Evolutionary conservation across 2,888 invertebrate species (phyloP), one percentile per base, ranked within the genome.

Genomic region (Chymomyza procnemis): DNA sequence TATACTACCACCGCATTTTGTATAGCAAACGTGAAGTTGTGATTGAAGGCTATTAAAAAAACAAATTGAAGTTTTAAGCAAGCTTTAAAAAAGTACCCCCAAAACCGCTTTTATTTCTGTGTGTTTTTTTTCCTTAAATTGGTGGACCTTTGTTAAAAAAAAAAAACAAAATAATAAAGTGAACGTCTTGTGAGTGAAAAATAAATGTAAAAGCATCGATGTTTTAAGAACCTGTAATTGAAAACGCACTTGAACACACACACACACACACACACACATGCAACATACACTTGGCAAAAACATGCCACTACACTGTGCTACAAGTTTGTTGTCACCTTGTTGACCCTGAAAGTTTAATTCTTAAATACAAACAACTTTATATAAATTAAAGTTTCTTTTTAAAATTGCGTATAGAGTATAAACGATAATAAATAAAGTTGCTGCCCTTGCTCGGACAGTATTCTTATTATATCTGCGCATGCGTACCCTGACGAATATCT

Each of bases 141-240:
- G 21, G 14, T 57, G 50, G 18, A n/a, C 3, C 18, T 50, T 50
- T 1, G 12, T 26, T 46, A 16, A 26, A 41, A 47, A 61, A 63
- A 67, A 61, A 57, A 59, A 55, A n/a, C 63, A 19, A 61, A 56
- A 66, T 66, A 66, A 71, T 73, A 57, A 74, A 77, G 72, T 79
- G 76, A 76, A 71, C 30, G 67, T 52, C 30, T 65, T 69, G 62
- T 48, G 64, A 48, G 67, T 68, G 57, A 56, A 60, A 75, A 61
- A 56, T n/a, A 56, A 66, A 66, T 58, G 57, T n/a, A 58, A 26
- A 46, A 62, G 64, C 18, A 67, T 59, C 52, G 60, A 46, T 71
- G 47, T 61, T 76, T 26, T 61, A 68, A 74, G 71, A 79, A 87
- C 80, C 78, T 85, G 82, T 78, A 79, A 74, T 76, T 73, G 74